Conservation (phyloP, 92 coral and sea anemone genomes). For the Porites cylindrica region DNA sequence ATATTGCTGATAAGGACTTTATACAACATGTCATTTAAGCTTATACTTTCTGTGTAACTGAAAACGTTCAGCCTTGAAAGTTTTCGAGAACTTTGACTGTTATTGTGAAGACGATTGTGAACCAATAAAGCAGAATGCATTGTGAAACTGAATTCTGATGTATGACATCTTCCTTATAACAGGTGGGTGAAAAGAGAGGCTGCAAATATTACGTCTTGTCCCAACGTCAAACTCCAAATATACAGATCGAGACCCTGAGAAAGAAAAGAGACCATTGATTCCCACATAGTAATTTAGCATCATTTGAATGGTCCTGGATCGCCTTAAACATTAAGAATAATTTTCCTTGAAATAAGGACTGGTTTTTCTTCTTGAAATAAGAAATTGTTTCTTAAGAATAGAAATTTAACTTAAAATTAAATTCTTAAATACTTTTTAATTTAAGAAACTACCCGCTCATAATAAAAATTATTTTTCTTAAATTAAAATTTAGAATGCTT, state of each 20-base stretch:
- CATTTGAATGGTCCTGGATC: not conserved
- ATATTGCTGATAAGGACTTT: not conserved
- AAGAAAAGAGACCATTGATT: no score
- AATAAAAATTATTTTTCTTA: no score
- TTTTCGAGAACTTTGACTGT: no score
- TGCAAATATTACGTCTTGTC: not conserved
- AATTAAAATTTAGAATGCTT: no score
- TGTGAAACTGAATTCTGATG: constrained; percentile 1
- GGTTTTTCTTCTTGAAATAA: constrained; percentile 1
- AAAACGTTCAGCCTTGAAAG: not conserved
- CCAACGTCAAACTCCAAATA: no score
- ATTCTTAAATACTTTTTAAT: no score
- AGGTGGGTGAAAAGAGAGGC: not conserved
- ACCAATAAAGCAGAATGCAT: constrained; percentile 1
- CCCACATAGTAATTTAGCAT: not conserved
- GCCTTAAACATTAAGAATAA: not conserved
- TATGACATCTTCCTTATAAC: not conserved
- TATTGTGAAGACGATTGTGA: not conserved
- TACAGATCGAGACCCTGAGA: no score
- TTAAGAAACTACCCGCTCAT: no score
- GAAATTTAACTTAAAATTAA: not conserved
- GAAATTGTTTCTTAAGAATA: not conserved
- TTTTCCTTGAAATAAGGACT: constrained; percentile 4
- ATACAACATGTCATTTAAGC: constrained; percentile 1
- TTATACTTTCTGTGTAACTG: not conserved